Base-by-base conservation (phyloP, 2,888 invertebrate genomes). In the Thalpophila matura region DNA sequence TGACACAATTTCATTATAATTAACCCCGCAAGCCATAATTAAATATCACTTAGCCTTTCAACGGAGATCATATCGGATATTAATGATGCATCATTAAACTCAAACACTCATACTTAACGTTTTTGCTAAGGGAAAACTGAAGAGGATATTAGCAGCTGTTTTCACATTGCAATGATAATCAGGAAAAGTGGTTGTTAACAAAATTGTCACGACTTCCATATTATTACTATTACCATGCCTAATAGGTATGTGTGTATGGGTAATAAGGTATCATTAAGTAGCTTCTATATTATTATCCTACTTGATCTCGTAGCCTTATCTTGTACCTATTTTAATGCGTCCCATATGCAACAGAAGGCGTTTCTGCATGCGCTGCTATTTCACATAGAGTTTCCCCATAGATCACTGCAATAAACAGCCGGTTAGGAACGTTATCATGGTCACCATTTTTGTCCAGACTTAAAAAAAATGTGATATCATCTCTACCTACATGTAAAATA, bases 21-120 rank as follows among this genome's bases (percentile, higher is more conserved):
- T 60, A 64, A 63, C 71, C 45, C 76, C 56, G 45, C 57, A 22
- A 65, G 70, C 61, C 29, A 46, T 50, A 63, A 47, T 74, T 74
- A 63, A 74, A 71, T 78, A 76, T 74, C 78, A 70, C 63, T 76
- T 77, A 78, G 71, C 49, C 62, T 74, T 66, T 70, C 42, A 46
- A 50, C 55, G 12, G 33, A 64, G 71, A 71, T 77, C 53, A 57
- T 78, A 77, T 76, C 74, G 26, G 37, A 63, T 55, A 65, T 77
- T 57, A 70, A 77, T 63, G 60, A 62, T 56, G 38, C 27, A 27
- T 69, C 61, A 65, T 65, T 69, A 50, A 38, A 69, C 33, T 61
- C 43, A 65, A 72, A 72, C 33, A 40, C 65, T 56, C 33, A 38
- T 38, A 64, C n/a, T 46, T 46, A 27, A 20, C 27, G 14, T 45